Conservation (phyloP, 2,888 invertebrate genomes). For the Archips xylosteana region DNA sequence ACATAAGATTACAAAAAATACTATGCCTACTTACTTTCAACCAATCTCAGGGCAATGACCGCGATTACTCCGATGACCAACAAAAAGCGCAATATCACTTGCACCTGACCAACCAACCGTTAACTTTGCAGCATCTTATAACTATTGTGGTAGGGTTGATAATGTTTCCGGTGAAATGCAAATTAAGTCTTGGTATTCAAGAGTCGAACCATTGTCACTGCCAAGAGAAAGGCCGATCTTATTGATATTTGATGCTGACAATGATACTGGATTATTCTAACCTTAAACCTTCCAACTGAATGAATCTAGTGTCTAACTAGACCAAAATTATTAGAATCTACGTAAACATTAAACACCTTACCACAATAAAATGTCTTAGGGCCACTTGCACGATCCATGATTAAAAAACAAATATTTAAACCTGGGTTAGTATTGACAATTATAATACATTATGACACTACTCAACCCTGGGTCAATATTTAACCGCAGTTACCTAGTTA, state of each 20-base stretch:
- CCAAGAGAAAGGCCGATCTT: conserved; percentile 52
- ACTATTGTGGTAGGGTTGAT: conserved; percentile 13
- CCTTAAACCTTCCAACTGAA: neutral
- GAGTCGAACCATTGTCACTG: conserved; percentile 52
- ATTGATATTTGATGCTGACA: conserved; percentile 9
- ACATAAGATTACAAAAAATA: neutral
- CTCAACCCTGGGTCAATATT: too few relatives aligned
- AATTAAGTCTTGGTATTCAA: conserved; percentile 26
- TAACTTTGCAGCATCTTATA: conserved; percentile 19
- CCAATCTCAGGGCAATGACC: conserved; percentile 29
- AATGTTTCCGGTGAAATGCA: conserved; percentile 7
- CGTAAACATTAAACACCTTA: neutral
- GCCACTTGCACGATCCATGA: too few relatives aligned
- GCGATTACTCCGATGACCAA: conserved; percentile 49
- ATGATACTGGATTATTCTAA: neutral
- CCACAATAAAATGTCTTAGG: too few relatives aligned
- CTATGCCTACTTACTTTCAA: conserved; percentile 19
- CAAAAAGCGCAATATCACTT: conserved; percentile 47
- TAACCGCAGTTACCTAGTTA: too few relatives aligned
- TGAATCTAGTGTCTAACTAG: neutral
- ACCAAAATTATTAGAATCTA: neutral
- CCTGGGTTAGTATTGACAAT: too few relatives aligned
- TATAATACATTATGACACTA: too few relatives aligned
- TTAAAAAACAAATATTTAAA: too few relatives aligned
- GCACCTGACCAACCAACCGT: conserved; percentile 30